Evolutionary conservation across 92 coral and sea anemone genomes (phyloP), one percentile per base, ranked within the genome.

Genomic region (Virgularia gustaviana): DNA sequence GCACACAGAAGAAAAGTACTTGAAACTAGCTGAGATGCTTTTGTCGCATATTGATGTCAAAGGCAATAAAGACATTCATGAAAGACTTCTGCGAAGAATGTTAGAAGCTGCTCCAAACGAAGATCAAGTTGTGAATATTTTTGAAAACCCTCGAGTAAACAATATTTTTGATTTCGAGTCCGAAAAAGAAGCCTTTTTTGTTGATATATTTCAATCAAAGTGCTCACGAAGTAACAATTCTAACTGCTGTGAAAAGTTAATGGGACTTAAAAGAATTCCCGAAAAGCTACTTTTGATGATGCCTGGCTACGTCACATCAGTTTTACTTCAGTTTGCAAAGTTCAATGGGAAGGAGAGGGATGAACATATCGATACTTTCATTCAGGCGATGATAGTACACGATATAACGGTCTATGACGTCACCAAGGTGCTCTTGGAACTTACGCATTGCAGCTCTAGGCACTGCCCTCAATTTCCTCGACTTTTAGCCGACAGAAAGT

Each of bases 161-260:
- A 20, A 67, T 24, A 45, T 24, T 44, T 47, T 67, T 25, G 58
- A 10, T 0, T 33, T 23, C 11, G 42, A 37, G 49, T 12, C 22
- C 8, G 74, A 24, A 25, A 67, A 67, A 33, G 60, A 67, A 33
- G 42, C 29, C 23, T 47, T 67, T 43, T 67, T 67, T 47, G 53
- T 67, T n/a, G 43, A 67, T 15, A 28, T 67, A 35, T 67, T 28
- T 53, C 58, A 67, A 33, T 24, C 18, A 1, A 36, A 19, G 20
- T 41, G 24, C 18, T 7, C 13, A 2, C 10, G 41, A 31, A 8
- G 74, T 16, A 31, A 44, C 2, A 32, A 29, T 11, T n/a, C n/a
- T 23, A 36, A n/a, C 49, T 19, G 15, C 2, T 57, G 74, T 22
- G 74, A 33, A 28, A 45, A 12, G 34, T 37, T 67, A 32, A 30